A percentile compares a stretch with the other conserved stretches of the same genome.
Evolutionary conservation across 1,140 invertebrate genomes (phyloP).

Genomic region (Drosophila parvula): DNA sequence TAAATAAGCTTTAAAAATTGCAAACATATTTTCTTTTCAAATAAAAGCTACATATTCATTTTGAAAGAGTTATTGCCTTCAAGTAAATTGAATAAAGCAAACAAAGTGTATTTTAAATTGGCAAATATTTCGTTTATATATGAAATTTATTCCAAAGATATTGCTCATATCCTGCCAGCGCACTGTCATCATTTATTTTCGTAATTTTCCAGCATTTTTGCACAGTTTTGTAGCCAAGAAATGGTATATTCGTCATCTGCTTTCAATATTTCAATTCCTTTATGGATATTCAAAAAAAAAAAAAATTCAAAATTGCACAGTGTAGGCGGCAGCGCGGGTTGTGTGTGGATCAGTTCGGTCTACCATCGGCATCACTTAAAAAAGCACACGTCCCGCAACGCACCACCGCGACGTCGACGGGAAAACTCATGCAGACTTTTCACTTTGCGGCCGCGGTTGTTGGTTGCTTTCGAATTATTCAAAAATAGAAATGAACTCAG

Average conservation of each 20-base stretch:
- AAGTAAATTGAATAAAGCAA: background rate
- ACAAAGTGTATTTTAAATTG: background rate
- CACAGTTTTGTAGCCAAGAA: slow-evolving; percentile 25
- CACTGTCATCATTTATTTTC: background rate
- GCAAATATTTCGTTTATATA: background rate
- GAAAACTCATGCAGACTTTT: slow-evolving; percentile 76
- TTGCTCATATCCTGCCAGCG: slow-evolving; percentile 17
- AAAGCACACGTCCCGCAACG: slow-evolving; percentile 60
- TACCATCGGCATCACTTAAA: slow-evolving; percentile 49
- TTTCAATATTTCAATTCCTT: slow-evolving; percentile 54
- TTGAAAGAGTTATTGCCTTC: background rate
- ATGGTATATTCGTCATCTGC: slow-evolving; percentile 43
- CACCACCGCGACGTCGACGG: slow-evolving; percentile 31
- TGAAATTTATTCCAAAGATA: slow-evolving; percentile 15
- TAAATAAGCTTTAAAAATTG: background rate
- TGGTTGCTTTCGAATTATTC: slow-evolving; percentile 73
- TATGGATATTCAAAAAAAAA: slow-evolving; percentile 49
- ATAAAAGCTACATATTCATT: background rate
- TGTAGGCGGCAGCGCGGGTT: slow-evolving; percentile 58
- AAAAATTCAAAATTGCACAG: slow-evolving; percentile 68
- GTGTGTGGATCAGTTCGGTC: slow-evolving; percentile 49
- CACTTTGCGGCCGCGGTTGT: slow-evolving; percentile 61
- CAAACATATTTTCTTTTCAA: background rate
- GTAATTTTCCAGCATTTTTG: slow-evolving; percentile 30
- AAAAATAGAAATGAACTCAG: slow-evolving; percentile 85